phyloP scores from a whole-genome alignment of 2,797 vertebrate genomes.

The Cheirogaleus major region DNA sequence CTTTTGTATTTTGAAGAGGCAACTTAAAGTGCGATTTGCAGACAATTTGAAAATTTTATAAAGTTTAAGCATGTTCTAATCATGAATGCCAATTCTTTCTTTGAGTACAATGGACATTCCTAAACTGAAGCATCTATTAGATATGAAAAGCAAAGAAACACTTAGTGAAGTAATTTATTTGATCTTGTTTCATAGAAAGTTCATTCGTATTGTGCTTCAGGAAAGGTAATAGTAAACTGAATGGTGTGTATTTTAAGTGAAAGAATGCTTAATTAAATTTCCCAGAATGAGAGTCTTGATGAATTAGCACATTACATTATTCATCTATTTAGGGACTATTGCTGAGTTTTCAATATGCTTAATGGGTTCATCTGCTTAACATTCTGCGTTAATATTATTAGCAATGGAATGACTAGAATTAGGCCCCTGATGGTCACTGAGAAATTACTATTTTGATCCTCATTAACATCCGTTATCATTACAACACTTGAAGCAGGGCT shows the following conservation, averaged over 20 bases:
- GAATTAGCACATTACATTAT: conserved; percentile 61
- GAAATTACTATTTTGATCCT: conserved; percentile 54
- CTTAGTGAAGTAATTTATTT: conserved; percentile 44
- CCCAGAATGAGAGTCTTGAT: conserved; percentile 57
- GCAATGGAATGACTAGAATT: conserved; percentile 49
- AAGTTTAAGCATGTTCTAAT: not conserved
- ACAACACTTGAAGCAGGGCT: not conserved
- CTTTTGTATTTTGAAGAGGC: conserved; percentile 2
- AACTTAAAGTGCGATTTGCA: not conserved
- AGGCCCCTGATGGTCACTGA: conserved; percentile 44
- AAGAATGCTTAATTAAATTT: conserved; percentile 64
- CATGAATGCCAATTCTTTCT: not conserved
- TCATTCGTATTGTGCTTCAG: conserved; percentile 20
- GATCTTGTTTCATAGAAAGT: not conserved
- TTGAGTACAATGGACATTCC: not conserved
- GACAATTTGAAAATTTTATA: not conserved
- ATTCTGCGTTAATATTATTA: conserved; percentile 62
- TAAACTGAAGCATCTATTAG: not conserved
- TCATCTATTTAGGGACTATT: conserved; percentile 56
- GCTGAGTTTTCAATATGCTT: conserved; percentile 65
- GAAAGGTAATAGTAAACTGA: conserved; percentile 1
- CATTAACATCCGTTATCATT: conserved; percentile 41
- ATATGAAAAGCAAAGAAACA: conserved; percentile 40
- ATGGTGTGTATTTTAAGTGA: conserved; percentile 43
- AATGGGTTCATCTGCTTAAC: conserved; percentile 57